Evolutionary conservation across 2,113 vertebrate species (phyloP), one percentile per base, ranked within the genome.

Genomic region (Lepisosteus osseus): DNA sequence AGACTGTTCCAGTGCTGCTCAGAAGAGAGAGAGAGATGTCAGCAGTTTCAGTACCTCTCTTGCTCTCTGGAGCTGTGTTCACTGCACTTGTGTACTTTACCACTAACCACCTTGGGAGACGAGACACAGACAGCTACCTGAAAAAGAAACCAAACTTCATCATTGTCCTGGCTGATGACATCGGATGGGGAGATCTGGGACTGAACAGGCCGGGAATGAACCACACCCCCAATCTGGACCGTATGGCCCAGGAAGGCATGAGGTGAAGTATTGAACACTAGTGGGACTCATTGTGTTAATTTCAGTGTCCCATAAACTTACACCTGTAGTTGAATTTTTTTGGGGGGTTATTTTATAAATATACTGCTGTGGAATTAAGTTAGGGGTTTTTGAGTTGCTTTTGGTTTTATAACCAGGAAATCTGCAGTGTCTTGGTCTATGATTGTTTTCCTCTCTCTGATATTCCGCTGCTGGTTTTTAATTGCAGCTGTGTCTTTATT

Each of bases 181-280:
- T 98, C 59, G 97, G 97, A 29, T 99, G 97, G 97, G 97, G 93
- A 4, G 97, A 99, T 69, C 89, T 99, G 70, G 96, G 95, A 4
- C 89, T 85, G 43, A 97, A 97, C 85, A 87, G 86, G 89, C 86
- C 84, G 0, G 84, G 84, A 61, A 87, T 81, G 0, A 86, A 83
- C 71, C 90, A 93, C 63, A 98, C 95, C 0, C 89, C 91, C 0
- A 79, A 91, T 78, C 87, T 99, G 62, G 93, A 97, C 78, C 82
- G 81, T 76, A 77, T 99, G 90, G 95, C 93, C 3, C 77, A 85
- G 0, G 88, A 95, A 82, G 97, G 97, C 69, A 90, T 89, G 11
- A 93, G 95, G 97, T 97, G 29, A 29, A 29, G 29, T 29, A 29
- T 29, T 29, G 29, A 29, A 29, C 29, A 29, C 29, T 29, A 29